phyloP scores from a whole-genome alignment of 2,113 vertebrate species.

The Paramormyrops kingsleyae region DNA sequence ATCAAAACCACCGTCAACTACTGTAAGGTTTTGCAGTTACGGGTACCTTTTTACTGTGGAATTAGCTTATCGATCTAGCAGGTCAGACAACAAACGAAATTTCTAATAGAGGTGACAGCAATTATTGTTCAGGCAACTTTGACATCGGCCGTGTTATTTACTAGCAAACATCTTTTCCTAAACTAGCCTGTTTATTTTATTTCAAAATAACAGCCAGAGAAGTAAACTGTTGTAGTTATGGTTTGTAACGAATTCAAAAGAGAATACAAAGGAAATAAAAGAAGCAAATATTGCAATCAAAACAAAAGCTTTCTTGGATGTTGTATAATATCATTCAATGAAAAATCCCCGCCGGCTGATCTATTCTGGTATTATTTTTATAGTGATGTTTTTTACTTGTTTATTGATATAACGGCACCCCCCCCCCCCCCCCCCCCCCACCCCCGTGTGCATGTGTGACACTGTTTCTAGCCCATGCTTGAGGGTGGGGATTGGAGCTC shows the following conservation, averaged over 20 bases:
- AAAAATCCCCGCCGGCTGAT: neutral
- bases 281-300: neutral
- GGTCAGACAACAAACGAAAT: neutral
- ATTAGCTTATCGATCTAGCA: neutral
- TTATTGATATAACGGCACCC: neutral
- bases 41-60: neutral
- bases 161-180: neutral
- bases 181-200: neutral
- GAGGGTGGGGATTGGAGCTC: neutral
- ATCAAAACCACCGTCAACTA: neutral
- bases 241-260: neutral
- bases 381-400: neutral
- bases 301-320: neutral
- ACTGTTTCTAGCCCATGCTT: neutral
- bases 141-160: neutral
- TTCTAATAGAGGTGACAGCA: neutral
- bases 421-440: neutral
- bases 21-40: neutral
- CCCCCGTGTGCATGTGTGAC: neutral
- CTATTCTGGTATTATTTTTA: neutral
- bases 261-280: neutral
- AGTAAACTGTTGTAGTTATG: neutral
- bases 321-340: neutral
- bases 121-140: neutral
- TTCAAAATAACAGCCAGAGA: neutral